These are phyloP conservation scores for Euwallacea fornicatus DNA, from an alignment of 1,140 invertebrate species.

Conservation along the genomic window DNA sequence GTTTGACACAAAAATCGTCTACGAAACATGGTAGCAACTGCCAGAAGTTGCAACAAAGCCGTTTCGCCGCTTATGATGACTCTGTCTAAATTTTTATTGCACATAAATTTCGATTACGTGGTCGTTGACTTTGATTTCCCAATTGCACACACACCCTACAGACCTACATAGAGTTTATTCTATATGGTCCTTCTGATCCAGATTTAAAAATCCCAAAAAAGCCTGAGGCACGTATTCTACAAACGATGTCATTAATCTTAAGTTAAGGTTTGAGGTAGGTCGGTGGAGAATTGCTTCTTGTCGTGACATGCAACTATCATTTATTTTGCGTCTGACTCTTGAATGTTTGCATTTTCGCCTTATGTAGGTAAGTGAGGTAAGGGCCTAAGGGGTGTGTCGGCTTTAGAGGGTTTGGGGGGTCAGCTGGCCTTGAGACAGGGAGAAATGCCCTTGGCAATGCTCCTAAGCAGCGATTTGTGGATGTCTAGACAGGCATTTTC, in stretches of 20 bases:
- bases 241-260: slow-evolving; percentile 18
- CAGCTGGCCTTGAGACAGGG: no score
- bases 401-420: no score
- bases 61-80: background rate
- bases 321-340: slow-evolving; percentile 19
- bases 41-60: background rate
- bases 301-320: slow-evolving; percentile 34
- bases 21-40: background rate
- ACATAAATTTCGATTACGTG: background rate
- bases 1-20: no score
- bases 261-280: slow-evolving; percentile 25
- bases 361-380: background rate
- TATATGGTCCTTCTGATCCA: background rate
- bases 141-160: no score
- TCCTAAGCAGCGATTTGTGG: no score
- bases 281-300: slow-evolving; percentile 17
- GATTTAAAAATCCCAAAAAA: slow-evolving; percentile 3
- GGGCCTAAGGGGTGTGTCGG: background rate
- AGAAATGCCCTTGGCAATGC: no score
- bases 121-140: background rate
- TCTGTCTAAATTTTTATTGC: slow-evolving; percentile 3
- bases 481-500: no score
- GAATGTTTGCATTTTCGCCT: slow-evolving; percentile 22
- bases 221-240: background rate
- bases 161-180: background rate